Base-by-base conservation (phyloP, 2,888 invertebrate species). In the Strigamia maritima region DNA sequence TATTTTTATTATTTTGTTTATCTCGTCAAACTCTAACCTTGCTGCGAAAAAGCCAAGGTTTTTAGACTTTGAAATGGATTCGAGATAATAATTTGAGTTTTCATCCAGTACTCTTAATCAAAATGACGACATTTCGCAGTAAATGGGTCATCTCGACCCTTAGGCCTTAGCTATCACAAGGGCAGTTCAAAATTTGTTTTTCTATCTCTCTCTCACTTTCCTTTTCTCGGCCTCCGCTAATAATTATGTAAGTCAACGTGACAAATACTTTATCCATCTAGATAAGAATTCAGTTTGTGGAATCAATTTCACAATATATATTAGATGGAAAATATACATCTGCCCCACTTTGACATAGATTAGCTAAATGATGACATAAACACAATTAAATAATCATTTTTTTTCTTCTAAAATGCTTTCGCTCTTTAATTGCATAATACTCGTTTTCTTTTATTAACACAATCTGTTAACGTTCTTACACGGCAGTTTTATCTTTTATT, bases 1-100 rank as follows among this genome's bases (percentile, higher is more conserved):
- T 49, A 49, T 49, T 49, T 49, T 16, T 19, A 35, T 35, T 35
- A 35, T 35, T 6, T 35, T 35, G 6, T 35, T 35, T 35, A 35
- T 35, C 35, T 35, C 35, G 35, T 35, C 35, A 35, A 35, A 35
- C 35, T 35, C 35, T 35, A 35, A 35, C 35, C 35, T 35, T 35
- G 35, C 35, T 35, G 35, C 35, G 70, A 70, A 70, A 65, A 70
- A 70, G 28, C 70, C 70, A 70, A 70, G 70, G 70, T 70, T 70
- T 70, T 28, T 28, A 26, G 28, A 70, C 24, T 28, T 49, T 70
- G 70, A 70, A 70, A 70, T 28, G 70, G 26, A 70, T 26, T 65
- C 26, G 54, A 54, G 54, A 54, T 54, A 54, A 54, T 54, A n/a
- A n/a, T n/a, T n/a, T n/a, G n/a, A n/a, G n/a, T n/a, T n/a, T n/a